A percentile compares a stretch with the other conserved stretches of the same genome.
Conservation (phyloP, 2,797 vertebrate genomes). For the Channallabes apus region DNA sequence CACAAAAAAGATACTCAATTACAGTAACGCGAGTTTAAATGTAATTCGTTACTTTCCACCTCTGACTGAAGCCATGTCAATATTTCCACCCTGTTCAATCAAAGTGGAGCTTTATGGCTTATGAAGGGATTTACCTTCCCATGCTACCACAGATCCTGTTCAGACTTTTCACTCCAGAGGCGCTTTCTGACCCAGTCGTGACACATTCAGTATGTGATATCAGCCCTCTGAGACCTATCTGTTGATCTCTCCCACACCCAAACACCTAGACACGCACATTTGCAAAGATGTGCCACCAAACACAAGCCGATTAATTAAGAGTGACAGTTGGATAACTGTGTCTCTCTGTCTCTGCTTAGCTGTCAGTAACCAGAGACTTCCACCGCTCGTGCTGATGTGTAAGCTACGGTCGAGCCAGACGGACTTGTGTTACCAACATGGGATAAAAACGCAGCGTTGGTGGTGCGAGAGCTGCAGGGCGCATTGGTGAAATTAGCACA, state of each 20-base stretch:
- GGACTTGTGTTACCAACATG: not conserved
- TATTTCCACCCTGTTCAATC: constrained; percentile 36
- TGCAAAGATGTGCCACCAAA: not conserved
- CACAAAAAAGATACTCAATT: too few relatives aligned
- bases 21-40: too few relatives aligned
- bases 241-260: constrained; percentile 8
- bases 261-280: not conserved
- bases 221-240: not conserved
- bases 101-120: constrained; percentile 11
- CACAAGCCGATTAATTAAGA: constrained; percentile 16
- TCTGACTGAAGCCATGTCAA: constrained; percentile 23
- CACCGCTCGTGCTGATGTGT: constrained; percentile 9
- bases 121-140: constrained; percentile 6
- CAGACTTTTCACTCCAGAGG: constrained; percentile 4
- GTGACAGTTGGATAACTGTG: constrained; percentile 18
- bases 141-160: constrained; percentile 13
- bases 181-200: not conserved
- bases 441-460: constrained; percentile 19
- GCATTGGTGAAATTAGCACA: constrained; percentile 7
- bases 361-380: constrained; percentile 20
- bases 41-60: too few relatives aligned
- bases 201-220: not conserved
- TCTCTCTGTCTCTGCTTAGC: constrained; percentile 15
- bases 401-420: constrained; percentile 10
- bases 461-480: not conserved